Percentiles rank a stretch among this genome's conserved stretches.
phyloP scores from a whole-genome alignment of 2,113 vertebrate genomes.

The Lonchura striata region DNA sequence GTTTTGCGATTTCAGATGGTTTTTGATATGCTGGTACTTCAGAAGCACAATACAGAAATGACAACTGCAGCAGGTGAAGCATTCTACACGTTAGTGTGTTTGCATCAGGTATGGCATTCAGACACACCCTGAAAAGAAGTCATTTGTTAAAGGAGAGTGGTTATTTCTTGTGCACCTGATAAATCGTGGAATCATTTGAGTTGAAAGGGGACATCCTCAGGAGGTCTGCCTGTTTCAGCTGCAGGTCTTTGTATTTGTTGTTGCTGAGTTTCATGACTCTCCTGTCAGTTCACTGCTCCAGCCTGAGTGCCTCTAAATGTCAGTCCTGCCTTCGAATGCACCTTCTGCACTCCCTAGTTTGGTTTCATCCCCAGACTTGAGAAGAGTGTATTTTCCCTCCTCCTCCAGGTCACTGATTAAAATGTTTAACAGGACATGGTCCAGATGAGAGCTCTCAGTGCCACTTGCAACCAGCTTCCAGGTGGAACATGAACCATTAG shows the following conservation, averaged over 20 bases:
- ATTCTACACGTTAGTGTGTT: constrained; percentile 95
- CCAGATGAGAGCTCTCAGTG: not conserved
- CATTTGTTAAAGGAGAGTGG: not conserved
- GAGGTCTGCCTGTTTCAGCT: not conserved
- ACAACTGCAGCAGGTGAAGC: constrained; percentile 96
- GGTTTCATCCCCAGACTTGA: not conserved
- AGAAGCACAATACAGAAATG: constrained; percentile 98
- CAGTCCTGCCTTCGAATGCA: not conserved
- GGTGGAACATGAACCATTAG: not conserved
- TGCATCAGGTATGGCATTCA: constrained; percentile 83
- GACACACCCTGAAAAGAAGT: not conserved
- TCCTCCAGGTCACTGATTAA: not conserved
- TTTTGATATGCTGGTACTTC: constrained; percentile 98
- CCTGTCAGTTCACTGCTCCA: not conserved
- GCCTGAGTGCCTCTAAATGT: not conserved
- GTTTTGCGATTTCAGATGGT: constrained; percentile 83
- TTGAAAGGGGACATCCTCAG: not conserved
- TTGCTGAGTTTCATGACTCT: not conserved
- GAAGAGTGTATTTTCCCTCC: not conserved
- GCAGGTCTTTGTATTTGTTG: not conserved
- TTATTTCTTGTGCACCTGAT: not conserved
- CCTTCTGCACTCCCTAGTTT: not conserved
- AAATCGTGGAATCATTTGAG: not conserved
- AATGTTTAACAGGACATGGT: not conserved
- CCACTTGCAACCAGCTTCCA: not conserved